A percentile compares a stretch with the other conserved stretches of the same genome.
Conservation (phyloP, 1,140 invertebrate genomes). For the Drosophila malerkotliana region DNA sequence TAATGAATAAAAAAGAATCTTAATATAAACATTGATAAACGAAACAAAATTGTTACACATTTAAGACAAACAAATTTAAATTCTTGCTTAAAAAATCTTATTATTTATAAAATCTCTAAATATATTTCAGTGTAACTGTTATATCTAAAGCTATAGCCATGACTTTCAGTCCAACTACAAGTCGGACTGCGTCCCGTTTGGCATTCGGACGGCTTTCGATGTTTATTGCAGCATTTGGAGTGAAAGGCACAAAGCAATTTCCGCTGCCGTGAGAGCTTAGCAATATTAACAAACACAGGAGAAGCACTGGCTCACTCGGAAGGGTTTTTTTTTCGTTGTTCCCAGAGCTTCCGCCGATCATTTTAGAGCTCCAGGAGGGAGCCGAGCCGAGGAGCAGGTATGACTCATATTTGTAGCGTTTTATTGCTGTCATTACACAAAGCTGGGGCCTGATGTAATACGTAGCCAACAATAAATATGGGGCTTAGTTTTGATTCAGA, state of each 20-base stretch:
- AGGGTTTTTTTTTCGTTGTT: conserved; percentile 10
- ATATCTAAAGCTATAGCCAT: neutral
- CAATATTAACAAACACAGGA: conserved; percentile 65
- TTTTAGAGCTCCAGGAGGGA: neutral
- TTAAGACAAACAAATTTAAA: neutral
- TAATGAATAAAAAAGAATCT: neutral
- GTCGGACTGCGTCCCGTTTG: conserved; percentile 48
- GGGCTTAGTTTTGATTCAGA: conserved; percentile 55
- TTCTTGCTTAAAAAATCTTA: neutral
- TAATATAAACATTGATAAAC: too few species aligned
- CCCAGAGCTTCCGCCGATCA: conserved; percentile 10
- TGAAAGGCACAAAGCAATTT: conserved; percentile 81
- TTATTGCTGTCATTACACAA: conserved; percentile 50
- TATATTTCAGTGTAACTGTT: neutral
- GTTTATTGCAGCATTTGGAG: conserved; percentile 79
- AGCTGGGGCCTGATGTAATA: conserved; percentile 45
- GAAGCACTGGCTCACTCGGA: conserved; percentile 10
- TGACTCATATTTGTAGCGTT: conserved; percentile 59
- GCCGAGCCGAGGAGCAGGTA: neutral
- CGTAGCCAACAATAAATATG: conserved; percentile 35
- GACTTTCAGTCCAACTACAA: conserved; percentile 5
- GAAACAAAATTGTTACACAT: too few species aligned
- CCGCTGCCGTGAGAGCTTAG: conserved; percentile 78
- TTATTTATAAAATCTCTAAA: neutral
- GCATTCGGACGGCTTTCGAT: conserved; percentile 79